These are phyloP conservation scores for Glaucomys volans DNA, from an alignment of 2,113 vertebrate genomes.

Conservation along the genomic window DNA sequence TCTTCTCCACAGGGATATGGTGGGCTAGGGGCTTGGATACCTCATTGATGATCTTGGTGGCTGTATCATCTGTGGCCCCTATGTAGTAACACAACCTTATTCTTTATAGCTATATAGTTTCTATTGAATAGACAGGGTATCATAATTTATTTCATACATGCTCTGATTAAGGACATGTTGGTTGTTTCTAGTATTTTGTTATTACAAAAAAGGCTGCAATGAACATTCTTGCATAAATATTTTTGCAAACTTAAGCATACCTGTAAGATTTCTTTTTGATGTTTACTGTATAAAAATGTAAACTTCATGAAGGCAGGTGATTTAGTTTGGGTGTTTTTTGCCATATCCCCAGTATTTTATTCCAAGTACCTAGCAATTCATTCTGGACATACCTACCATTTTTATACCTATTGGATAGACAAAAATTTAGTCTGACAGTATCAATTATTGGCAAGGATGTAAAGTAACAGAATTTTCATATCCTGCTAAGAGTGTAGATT, in stretches of 20 bases:
- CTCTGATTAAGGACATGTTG: no score
- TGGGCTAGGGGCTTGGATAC: constrained; percentile 96
- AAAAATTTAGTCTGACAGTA: no score
- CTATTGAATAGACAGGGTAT: not conserved
- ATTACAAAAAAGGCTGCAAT: no score
- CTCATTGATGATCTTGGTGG: constrained; percentile 98
- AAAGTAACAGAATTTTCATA: not conserved
- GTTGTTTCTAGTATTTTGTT: no score
- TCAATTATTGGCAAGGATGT: not conserved
- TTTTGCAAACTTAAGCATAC: not conserved
- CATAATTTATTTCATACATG: not conserved
- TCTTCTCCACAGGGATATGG: constrained; percentile 95
- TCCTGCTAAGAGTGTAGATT: not conserved
- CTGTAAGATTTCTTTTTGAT: not conserved
- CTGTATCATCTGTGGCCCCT: constrained; percentile 96
- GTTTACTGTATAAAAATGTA: no score
- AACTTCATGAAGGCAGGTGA: no score
- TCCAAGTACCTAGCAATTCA: no score
- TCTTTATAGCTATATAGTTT: not conserved
- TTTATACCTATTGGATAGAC: no score
- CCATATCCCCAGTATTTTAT: no score
- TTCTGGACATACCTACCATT: no score
- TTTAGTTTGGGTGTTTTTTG: no score
- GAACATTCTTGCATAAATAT: not conserved
- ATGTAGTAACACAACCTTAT: constrained; percentile 94